Evolutionary conservation across 2,888 invertebrate genomes (phyloP), one percentile per base, ranked within the genome.

Genomic region (Unio pictorum): DNA sequence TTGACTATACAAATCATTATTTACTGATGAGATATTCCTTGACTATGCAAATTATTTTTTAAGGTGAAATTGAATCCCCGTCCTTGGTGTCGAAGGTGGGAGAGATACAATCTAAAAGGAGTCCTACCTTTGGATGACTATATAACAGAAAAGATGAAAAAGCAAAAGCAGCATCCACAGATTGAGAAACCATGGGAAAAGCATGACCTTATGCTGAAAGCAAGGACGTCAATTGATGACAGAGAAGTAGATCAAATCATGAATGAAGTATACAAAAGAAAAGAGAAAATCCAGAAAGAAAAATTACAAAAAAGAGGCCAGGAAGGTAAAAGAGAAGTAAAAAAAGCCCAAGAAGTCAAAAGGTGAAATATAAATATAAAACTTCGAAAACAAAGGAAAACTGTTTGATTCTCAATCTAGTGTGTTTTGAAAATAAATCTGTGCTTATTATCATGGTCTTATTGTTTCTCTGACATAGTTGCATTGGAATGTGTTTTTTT

Each of bases 71-170:
- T 93, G 71, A 91, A 91, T 66, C 91, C 91, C 7, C 93, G 93
- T 65, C 98, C 99, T 0, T 99, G 99, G 99, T 88, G 94, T n/a
- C 93, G 94, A 83, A 93, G 95, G 76, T 99, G 97, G 96, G 96
- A 89, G 72, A 69, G 86, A 23, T 59, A 66, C 59, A 70, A 82
- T 58, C 69, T 89, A 56, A 80, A 86, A 70, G 89, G 89, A 20
- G 79, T 87, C 0, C 79, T 84, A 66, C 79, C 80, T 55, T 73
- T 86, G 8, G 77, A 74, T 2, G 57, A 56, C 6, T 68, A 62
- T 55, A 73, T 87, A 55, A 79, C 78, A 7, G 78, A 84, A 28
- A 81, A 74, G 62, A 77, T 80, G 64, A 75, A 78, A 54, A 76
- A 73, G 17, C 78, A 93, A 67, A 93, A 76, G 87, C 92, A 66